These are phyloP conservation scores for Harpalus rufipes DNA, from an alignment of 2,888 invertebrate genomes.

Conservation along the genomic window DNA sequence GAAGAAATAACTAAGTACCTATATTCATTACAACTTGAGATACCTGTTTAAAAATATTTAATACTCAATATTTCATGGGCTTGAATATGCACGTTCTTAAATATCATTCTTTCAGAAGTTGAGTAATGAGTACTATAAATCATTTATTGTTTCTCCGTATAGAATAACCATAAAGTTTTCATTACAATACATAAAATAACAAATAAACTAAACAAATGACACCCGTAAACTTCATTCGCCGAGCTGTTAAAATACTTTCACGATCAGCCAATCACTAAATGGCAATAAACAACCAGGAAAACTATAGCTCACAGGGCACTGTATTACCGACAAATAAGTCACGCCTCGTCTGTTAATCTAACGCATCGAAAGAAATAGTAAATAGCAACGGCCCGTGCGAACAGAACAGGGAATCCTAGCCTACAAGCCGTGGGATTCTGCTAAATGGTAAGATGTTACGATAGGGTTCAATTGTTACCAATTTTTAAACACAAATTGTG, in stretches of 20 bases:
- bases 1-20: background rate
- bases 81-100: background rate
- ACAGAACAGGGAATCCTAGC: background rate
- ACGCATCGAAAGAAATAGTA: slow-evolving; percentile 55
- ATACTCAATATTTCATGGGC: background rate
- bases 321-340: slow-evolving; percentile 55
- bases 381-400: slow-evolving; percentile 15
- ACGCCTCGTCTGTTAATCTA: slow-evolving; percentile 56
- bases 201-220: slow-evolving; percentile 54
- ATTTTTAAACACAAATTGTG: slow-evolving; percentile 3
- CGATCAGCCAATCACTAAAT: slow-evolving; percentile 49
- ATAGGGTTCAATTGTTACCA: slow-evolving; percentile 23
- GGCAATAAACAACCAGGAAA: slow-evolving; percentile 56
- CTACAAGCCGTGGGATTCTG: slow-evolving; percentile 27
- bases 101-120: background rate
- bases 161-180: slow-evolving; percentile 38
- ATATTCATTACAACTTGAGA: background rate
- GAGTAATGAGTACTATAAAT: slow-evolving; percentile 12
- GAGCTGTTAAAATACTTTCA: slow-evolving; percentile 46
- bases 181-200: slow-evolving; percentile 48
- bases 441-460: slow-evolving; percentile 28
- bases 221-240: slow-evolving; percentile 46
- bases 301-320: slow-evolving; percentile 25
- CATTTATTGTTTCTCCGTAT: slow-evolving; percentile 8
- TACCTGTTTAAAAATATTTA: background rate